These are phyloP conservation scores for Elysia crispata DNA, from an alignment of 2,888 invertebrate species.

Conservation along the genomic window DNA sequence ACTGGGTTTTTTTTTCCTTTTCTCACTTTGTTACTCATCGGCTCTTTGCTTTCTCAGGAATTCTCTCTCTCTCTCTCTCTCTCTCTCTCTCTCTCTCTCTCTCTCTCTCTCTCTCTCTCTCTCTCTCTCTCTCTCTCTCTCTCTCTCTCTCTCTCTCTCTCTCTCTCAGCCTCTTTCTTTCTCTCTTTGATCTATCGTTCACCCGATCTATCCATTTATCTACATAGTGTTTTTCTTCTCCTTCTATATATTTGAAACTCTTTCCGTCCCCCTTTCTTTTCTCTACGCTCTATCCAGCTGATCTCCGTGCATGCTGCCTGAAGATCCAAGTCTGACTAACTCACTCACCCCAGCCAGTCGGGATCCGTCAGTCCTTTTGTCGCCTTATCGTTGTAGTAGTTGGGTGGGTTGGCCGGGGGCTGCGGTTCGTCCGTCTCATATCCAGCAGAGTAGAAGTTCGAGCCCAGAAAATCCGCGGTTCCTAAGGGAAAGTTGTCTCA, in stretches of 20 bases:
- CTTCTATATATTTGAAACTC: background rate
- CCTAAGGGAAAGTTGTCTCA: conserved; percentile 68
- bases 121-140: background rate
- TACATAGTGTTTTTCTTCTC: background rate
- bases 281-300: background rate
- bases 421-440: conserved; percentile 52
- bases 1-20: no score
- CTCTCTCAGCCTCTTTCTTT: background rate
- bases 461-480: conserved; percentile 85
- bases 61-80: no score
- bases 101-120: no score
- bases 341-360: conserved; percentile 56
- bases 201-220: background rate
- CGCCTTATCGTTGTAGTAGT: conserved; percentile 62
- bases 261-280: background rate
- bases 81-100: no score
- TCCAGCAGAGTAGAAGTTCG: conserved; percentile 84
- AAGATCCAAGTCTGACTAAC: no score
- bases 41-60: no score
- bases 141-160: conserved; percentile 28
- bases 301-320: background rate
- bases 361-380: conserved; percentile 46
- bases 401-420: conserved; percentile 53
- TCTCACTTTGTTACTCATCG: no score
- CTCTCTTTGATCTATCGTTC: background rate